Percentiles rank a stretch among this genome's conserved stretches.
Conservation (phyloP, 2,888 invertebrate genomes). For the Epistrophe grossulariae region DNA sequence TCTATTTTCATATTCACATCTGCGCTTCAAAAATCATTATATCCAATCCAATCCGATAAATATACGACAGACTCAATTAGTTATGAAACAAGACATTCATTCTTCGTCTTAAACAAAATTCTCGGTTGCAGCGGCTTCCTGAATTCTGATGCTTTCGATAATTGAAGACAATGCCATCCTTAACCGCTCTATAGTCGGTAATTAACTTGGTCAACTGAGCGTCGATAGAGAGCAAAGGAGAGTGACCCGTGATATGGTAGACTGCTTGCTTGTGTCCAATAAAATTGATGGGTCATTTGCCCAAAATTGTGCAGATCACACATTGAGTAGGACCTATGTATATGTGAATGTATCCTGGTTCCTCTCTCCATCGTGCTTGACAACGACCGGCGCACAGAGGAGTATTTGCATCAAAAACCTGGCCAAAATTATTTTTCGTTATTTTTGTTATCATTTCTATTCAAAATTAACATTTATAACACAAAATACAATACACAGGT, state of each 20-base stretch:
- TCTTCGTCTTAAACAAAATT: slow-evolving; percentile 19
- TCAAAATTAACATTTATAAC: too few relatives aligned
- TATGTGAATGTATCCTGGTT: slow-evolving; percentile 39
- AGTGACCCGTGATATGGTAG: neutral
- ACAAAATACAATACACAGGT: too few relatives aligned
- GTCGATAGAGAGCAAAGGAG: slow-evolving; percentile 31
- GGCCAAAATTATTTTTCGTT: too few relatives aligned
- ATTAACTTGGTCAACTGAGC: slow-evolving; percentile 67
- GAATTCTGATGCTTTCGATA: slow-evolving; percentile 10
- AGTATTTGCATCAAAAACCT: too few relatives aligned
- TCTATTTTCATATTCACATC: slow-evolving; percentile 52
- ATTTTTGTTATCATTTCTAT: too few relatives aligned
- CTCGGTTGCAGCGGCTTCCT: slow-evolving; percentile 40
- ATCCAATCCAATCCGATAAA: slow-evolving; percentile 57
- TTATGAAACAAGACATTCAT: slow-evolving; percentile 42
- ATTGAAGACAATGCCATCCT: slow-evolving; percentile 43
- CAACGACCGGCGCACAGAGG: too few relatives aligned
- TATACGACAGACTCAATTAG: slow-evolving; percentile 57
- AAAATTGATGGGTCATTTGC: slow-evolving; percentile 70
- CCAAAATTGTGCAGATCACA: slow-evolving; percentile 71
- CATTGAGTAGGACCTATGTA: slow-evolving; percentile 42
- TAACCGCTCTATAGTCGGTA: slow-evolving; percentile 53
- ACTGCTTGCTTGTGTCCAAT: slow-evolving; percentile 40
- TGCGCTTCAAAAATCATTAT: slow-evolving; percentile 63
- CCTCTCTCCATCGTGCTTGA: neutral